Percentiles rank a stretch among this genome's conserved stretches.
phyloP scores from a whole-genome alignment of 1,140 invertebrate species.

The Drosophila saltans region DNA sequence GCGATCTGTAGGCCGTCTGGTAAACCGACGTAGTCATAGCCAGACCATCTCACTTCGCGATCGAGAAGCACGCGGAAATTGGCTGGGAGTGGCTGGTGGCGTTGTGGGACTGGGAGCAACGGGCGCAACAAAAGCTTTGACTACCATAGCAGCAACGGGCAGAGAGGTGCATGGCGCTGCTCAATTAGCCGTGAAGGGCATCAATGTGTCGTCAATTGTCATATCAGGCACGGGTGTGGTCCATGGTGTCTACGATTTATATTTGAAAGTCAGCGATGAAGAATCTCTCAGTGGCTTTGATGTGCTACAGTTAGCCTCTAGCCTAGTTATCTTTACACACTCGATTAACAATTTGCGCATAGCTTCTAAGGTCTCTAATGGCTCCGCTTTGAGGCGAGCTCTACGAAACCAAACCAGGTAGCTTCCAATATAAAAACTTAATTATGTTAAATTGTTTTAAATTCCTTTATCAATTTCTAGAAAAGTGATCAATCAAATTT shows the following conservation, averaged over 20 bases:
- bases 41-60: constrained; percentile 58
- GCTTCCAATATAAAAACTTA: neutral
- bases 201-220: constrained; percentile 64
- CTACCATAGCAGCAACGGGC: constrained; percentile 31
- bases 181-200: constrained; percentile 57
- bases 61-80: constrained; percentile 65
- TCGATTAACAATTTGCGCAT: constrained; percentile 71
- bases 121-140: constrained; percentile 59
- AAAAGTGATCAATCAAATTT: constrained; percentile 54
- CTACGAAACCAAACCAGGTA: constrained; percentile 51
- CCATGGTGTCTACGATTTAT: constrained; percentile 67
- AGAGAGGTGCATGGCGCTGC: constrained; percentile 41
- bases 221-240: constrained; percentile 64
- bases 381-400: constrained; percentile 41
- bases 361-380: constrained; percentile 60
- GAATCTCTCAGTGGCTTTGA: constrained; percentile 52
- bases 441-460: neutral
- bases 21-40: constrained; percentile 59
- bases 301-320: constrained; percentile 66
- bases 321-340: constrained; percentile 70
- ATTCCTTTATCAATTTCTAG: neutral
- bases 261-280: constrained; percentile 65
- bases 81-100: constrained; percentile 73
- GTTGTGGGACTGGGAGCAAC: constrained; percentile 63
- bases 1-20: constrained; percentile 51